Conservation (phyloP, 1,140 invertebrate genomes). For the Drosophila punjabiensis region DNA sequence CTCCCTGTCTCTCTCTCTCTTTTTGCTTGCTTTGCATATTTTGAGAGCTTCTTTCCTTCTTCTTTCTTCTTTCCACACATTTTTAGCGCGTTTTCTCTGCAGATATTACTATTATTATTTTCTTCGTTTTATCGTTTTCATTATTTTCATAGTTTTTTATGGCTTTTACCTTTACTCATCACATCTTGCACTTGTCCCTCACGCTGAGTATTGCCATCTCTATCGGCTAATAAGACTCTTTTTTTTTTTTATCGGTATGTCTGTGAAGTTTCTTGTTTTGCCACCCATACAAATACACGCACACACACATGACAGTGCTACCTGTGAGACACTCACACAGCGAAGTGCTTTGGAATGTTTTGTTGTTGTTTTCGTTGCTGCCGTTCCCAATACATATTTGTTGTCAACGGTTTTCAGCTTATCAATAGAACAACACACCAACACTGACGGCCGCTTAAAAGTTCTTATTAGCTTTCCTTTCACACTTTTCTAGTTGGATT, state of each 20-base stretch:
- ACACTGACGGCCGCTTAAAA: conserved; percentile 23
- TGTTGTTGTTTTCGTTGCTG: conserved; percentile 51
- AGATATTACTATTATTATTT: conserved; percentile 50
- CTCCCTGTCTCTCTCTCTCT: conserved; percentile 2
- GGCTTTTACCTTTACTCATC: conserved; percentile 63
- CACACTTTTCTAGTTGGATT: conserved; percentile 26
- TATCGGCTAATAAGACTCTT: conserved; percentile 67
- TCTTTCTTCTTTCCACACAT: conserved; percentile 33
- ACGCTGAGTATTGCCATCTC: conserved; percentile 45
- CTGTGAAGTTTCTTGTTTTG: conserved; percentile 74
- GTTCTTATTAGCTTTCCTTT: conserved; percentile 21
- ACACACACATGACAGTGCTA: conserved; percentile 8
- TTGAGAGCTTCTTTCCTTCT: conserved; percentile 46
- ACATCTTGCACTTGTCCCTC: conserved; percentile 62
- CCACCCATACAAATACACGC: conserved; percentile 41
- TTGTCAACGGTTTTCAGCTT: conserved; percentile 73
- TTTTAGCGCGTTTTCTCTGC: conserved; percentile 45
- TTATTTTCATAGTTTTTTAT: conserved; percentile 45
- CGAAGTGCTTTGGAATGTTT: conserved; percentile 57
- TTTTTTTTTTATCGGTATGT: conserved; percentile 57
- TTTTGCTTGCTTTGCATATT: conserved; percentile 37
- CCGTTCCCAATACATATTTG: conserved; percentile 73
- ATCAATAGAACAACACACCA: conserved; percentile 54
- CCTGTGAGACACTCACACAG: conserved; percentile 27
- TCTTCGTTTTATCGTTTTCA: conserved; percentile 55